Evolutionary conservation across 37 sponge, comb jelly and placozoan species (phyloP), one percentile per base, ranked within the genome.

Genomic region (Dysidea cf. avara): DNA sequence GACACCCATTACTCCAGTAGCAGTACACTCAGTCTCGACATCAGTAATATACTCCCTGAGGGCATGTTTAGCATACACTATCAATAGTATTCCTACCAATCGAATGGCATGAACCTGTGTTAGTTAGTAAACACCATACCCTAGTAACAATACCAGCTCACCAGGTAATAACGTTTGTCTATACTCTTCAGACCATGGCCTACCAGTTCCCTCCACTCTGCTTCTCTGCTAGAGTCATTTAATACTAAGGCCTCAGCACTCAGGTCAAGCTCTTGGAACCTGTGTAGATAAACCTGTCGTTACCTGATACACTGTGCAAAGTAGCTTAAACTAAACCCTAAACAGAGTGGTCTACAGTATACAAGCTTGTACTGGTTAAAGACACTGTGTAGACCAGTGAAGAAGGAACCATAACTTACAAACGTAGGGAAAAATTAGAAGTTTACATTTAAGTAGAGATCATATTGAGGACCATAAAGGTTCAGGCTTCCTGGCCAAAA

Each of bases 211-310:
- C 59, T 80, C 96, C 96, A 95, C 64, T 54, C 69, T 1, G 87
- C 80, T 66, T 87, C 92, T 21, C 84, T 24, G 33, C 28, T 66
- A 13, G 71, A 57, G 35, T 91, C 96, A 47, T 73, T 80, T n/a
- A 25, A 39, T 31, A 94, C 14, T 30, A 95, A 56, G 21, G 82
- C 85, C 76, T 95, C 91, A 25, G 96, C 68, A 80, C 91, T 95
- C 63, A 95, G 76, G 53, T 95, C 96, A 32, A 95, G 71, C 61
- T 95, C 96, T 71, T 95, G 93, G 37, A 92, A 92, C 14, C 93
- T 92, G 78, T 9, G 49, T 18, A 35, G 32, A n/a, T n/a, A n/a
- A n/a, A n/a, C n/a, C n/a, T n/a, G n/a, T 16, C 36, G 39, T 7
- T 29, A 13, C 22, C 11, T 25, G 49, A 16, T 36, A 36, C n/a